Conservation (phyloP, 2,888 invertebrate species). For the Eugnorisma glareosa region DNA sequence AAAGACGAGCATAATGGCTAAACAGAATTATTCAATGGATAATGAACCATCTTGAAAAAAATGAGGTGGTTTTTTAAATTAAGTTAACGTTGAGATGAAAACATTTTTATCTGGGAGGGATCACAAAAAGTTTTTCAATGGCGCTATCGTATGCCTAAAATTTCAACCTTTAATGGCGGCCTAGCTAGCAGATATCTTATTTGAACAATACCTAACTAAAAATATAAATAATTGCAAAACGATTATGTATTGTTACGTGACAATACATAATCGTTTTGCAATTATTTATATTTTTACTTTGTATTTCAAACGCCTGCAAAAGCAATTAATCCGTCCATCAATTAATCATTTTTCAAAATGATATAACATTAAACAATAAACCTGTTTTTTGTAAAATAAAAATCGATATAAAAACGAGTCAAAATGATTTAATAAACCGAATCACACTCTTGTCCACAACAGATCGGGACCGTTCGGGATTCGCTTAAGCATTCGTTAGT, state of each 20-base stretch:
- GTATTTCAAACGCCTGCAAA: background rate
- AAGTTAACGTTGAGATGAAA: background rate
- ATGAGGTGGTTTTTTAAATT: background rate
- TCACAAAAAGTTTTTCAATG: background rate
- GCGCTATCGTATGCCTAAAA: background rate
- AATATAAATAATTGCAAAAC: background rate
- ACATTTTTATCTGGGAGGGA: background rate
- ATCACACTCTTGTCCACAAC: conserved; percentile 20
- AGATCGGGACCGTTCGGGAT: conserved; percentile 23
- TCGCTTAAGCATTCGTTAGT: conserved; percentile 49
- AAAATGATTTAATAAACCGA: conserved; percentile 22
- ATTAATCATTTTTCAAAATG: background rate
- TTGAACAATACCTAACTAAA: background rate
- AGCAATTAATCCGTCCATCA: background rate
- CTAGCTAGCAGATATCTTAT: background rate
- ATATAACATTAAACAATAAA: background rate
- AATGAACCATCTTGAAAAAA: background rate
- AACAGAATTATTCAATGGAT: background rate
- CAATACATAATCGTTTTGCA: too few relatives aligned
- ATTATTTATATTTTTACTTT: too few relatives aligned
- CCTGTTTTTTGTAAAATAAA: background rate
- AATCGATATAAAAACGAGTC: conserved; percentile 3
- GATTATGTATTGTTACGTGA: conserved; percentile 9
- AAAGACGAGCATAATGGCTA: background rate
- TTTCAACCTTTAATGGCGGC: background rate